Evolutionary conservation across 1,140 invertebrate species (phyloP).

Genomic region (Ephestia elutella): DNA sequence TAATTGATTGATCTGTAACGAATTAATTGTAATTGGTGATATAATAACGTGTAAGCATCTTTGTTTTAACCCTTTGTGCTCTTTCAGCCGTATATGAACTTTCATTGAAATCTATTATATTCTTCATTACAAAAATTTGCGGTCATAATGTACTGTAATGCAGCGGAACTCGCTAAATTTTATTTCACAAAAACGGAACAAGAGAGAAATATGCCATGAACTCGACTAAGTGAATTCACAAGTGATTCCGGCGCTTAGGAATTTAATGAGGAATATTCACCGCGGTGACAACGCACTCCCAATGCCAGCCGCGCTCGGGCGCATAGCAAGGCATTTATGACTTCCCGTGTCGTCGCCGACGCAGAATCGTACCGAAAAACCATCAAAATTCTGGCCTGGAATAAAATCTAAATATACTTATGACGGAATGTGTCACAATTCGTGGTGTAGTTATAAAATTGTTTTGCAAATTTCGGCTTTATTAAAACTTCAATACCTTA

Average conservation of each 20-base stretch:
- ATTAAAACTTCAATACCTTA: neutral
- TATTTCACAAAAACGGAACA: neutral
- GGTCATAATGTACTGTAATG: no score
- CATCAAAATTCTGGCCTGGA: conserved; percentile 46
- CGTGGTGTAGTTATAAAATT: neutral
- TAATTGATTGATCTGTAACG: no score
- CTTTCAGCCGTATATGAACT: no score
- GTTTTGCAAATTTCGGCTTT: neutral
- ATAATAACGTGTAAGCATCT: no score
- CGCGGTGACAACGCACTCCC: conserved; percentile 22
- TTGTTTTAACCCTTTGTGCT: no score
- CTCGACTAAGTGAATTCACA: conserved; percentile 14
- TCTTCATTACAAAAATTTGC: no score
- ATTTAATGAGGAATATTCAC: conserved; percentile 31
- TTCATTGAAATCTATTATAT: no score
- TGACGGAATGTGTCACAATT: conserved; percentile 12
- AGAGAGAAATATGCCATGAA: conserved; percentile 1
- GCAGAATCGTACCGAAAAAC: conserved; percentile 43
- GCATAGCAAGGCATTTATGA: conserved; percentile 44
- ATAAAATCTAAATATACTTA: conserved; percentile 45
- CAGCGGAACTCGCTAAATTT: neutral
- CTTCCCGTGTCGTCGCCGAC: conserved; percentile 52
- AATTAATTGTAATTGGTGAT: no score
- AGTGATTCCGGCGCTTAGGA: conserved; percentile 20
- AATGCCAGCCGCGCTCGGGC: conserved; percentile 13